Evolutionary conservation across 2,888 invertebrate species (phyloP).

Genomic region (Drosophila paramelanica): DNA sequence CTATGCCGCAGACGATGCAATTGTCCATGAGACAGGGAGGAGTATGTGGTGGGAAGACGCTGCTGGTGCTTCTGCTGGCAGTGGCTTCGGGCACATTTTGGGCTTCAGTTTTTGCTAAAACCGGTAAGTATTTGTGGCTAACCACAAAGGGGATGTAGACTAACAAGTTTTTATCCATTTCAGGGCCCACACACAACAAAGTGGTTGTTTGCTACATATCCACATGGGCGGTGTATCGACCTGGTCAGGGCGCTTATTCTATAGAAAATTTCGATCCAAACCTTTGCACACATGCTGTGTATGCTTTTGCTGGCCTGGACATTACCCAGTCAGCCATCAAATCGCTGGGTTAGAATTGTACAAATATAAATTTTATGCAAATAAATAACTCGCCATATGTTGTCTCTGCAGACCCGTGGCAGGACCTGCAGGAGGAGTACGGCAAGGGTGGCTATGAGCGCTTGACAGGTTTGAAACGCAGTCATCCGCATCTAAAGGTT

Average conservation of each 20-base stretch:
- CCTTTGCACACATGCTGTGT: slow-evolving; percentile 92
- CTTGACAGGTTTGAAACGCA: slow-evolving; percentile 88
- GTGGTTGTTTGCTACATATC: slow-evolving; percentile 92
- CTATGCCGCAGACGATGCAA: slow-evolving; percentile 2
- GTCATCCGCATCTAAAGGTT: slow-evolving; percentile 90
- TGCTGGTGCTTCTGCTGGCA: slow-evolving; percentile 45
- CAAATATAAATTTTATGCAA: slow-evolving; percentile 31
- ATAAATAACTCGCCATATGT: slow-evolving; percentile 10
- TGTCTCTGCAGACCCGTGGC: slow-evolving; percentile 88
- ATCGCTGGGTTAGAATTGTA: slow-evolving; percentile 87
- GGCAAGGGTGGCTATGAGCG: slow-evolving; percentile 90
- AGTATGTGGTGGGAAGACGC: slow-evolving; percentile 5
- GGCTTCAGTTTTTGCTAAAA: slow-evolving; percentile 76
- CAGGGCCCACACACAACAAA: slow-evolving; percentile 90
- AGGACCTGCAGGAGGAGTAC: slow-evolving; percentile 90
- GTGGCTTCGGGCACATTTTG: slow-evolving; percentile 58
- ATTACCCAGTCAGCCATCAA: slow-evolving; percentile 88
- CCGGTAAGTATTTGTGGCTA: slow-evolving; percentile 66
- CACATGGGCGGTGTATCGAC: slow-evolving; percentile 92
- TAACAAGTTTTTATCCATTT: background rate
- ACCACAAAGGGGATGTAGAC: slow-evolving; percentile 49
- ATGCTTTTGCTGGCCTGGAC: slow-evolving; percentile 93
- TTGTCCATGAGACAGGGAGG: slow-evolving; percentile 2
- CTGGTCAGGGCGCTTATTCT: slow-evolving; percentile 88
- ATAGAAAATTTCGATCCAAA: slow-evolving; percentile 90